A percentile compares a stretch with the other conserved stretches of the same genome.
phyloP scores from a whole-genome alignment of 2,113 vertebrate species.

The Poeciliopsis prolifica region DNA sequence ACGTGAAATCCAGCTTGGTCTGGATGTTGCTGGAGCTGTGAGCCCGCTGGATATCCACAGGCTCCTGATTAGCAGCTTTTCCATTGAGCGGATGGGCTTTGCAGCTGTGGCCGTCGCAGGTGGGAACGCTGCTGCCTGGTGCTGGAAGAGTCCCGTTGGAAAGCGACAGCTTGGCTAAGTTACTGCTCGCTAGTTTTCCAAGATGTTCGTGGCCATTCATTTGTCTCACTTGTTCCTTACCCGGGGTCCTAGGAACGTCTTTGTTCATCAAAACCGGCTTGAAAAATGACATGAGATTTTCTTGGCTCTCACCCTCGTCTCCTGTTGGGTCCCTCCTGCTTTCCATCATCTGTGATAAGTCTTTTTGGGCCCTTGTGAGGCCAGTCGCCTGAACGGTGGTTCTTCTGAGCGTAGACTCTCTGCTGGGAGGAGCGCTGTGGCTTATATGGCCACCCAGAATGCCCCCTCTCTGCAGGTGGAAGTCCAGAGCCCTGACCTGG shows the following conservation, averaged over 20 bases:
- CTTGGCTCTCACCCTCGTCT: slow-evolving; percentile 66
- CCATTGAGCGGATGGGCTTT: slow-evolving; percentile 58
- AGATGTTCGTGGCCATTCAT: slow-evolving; percentile 41
- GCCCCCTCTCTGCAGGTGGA: slow-evolving; percentile 58
- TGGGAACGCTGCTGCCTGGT: not conserved
- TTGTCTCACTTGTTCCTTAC: slow-evolving; percentile 44
- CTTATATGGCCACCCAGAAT: slow-evolving; percentile 48
- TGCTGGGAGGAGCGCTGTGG: slow-evolving; percentile 68
- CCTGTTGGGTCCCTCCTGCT: slow-evolving; percentile 36
- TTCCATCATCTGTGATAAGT: slow-evolving; percentile 46
- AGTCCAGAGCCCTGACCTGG: slow-evolving; percentile 65
- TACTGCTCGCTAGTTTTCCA: slow-evolving; percentile 45
- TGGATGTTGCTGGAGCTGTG: slow-evolving; percentile 86
- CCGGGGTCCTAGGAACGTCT: slow-evolving; percentile 66
- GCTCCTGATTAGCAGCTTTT: slow-evolving; percentile 23
- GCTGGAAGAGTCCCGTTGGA: slow-evolving; percentile 72
- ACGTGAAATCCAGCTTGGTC: slow-evolving; percentile 67
- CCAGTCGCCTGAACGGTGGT: slow-evolving; percentile 38
- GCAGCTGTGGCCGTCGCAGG: slow-evolving; percentile 41
- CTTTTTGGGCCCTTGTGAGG: slow-evolving; percentile 43
- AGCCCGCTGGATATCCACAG: slow-evolving; percentile 74
- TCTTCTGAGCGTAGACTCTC: slow-evolving; percentile 75
- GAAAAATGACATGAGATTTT: slow-evolving; percentile 78
- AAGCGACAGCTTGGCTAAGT: slow-evolving; percentile 61
- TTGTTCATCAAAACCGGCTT: slow-evolving; percentile 79